Evolutionary conservation across 2,113 vertebrate genomes (phyloP), one percentile per base, ranked within the genome.

Genomic region (Rhynchopsitta pachyrhyncha): DNA sequence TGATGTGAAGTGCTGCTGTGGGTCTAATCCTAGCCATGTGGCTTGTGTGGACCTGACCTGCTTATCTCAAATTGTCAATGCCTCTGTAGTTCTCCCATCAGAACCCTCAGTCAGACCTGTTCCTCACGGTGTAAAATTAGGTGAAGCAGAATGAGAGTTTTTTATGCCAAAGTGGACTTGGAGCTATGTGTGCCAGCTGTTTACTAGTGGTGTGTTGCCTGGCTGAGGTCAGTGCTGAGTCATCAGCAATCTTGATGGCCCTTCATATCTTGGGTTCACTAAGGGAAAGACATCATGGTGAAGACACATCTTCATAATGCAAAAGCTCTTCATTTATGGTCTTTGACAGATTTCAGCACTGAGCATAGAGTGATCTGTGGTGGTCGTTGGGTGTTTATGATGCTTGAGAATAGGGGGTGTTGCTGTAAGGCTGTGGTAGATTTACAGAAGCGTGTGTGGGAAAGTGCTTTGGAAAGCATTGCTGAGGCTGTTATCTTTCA

Each of bases 361-460:
- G 64, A 74, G 20, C 27, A 15, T 23, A 16, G 68, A 12, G 47
- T 73, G 71, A 46, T 55, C 31, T 55, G 35, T 35, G 35, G 42
- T 42, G 44, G 28, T 25, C 4, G 0, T 41, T 7, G 4, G 20
- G 4, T 33, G 25, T 64, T 64, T 1, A 7, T 42, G 80, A 18
- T 88, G 52, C 25, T 91, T 63, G 37, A 35, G 5, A 73, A 5
- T 13, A 28, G 53, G 39, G 35, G 60, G 11, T 9, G 49, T 29
- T 77, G 44, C 63, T 93, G 33, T 60, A 27, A 69, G 81, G 27
- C 60, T 85, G 39, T 13, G 20, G 17, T 77, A 59, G 44, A 83
- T 33, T 23, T 83, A 60, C 39, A n/a, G 29, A 86, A 74, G 13
- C 10, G 8, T n/a, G 28, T 39, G 42, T 79, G 52, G 7, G 31